phyloP scores from a whole-genome alignment of 2,888 invertebrate species.

The Melikaiella ostensackeni region DNA sequence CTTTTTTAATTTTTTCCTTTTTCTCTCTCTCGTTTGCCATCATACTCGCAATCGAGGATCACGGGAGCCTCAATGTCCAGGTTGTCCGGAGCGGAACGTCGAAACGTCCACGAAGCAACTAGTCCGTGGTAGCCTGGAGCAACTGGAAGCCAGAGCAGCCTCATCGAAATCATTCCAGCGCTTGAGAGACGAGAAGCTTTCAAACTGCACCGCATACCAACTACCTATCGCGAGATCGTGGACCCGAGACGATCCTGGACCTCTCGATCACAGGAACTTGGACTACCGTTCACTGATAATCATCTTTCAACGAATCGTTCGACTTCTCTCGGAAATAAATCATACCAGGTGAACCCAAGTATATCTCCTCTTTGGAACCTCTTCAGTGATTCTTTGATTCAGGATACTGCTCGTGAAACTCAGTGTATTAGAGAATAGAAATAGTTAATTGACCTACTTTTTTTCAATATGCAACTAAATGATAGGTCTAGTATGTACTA shows the following conservation, averaged over 20 bases:
- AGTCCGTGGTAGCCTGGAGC: constrained; percentile 53
- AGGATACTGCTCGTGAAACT: too few relatives aligned
- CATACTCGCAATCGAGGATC: constrained; percentile 38
- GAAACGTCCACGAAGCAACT: constrained; percentile 53
- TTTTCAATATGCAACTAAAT: not conserved
- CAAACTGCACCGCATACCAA: constrained; percentile 47
- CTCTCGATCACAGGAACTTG: constrained; percentile 19
- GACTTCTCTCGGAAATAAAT: constrained; percentile 19
- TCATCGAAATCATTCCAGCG: constrained; percentile 49
- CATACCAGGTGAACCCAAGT: not conserved
- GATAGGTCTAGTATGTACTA: not conserved
- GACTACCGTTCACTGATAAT: constrained; percentile 32
- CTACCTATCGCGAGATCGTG: constrained; percentile 34
- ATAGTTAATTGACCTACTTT: too few relatives aligned
- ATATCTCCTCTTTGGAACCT: not conserved
- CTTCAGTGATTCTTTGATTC: not conserved
- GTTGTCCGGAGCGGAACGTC: constrained; percentile 39
- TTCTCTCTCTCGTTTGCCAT: constrained; percentile 47
- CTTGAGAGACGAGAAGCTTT: constrained; percentile 42
- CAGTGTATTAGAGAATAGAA: too few relatives aligned
- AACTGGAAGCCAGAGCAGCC: constrained; percentile 41
- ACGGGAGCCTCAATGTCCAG: constrained; percentile 15
- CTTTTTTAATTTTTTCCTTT: constrained; percentile 49
- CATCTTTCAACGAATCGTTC: constrained; percentile 13
- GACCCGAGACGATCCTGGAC: constrained; percentile 30